Base-by-base conservation (phyloP, 1,140 invertebrate species). In the Lordiphosa mommai region DNA sequence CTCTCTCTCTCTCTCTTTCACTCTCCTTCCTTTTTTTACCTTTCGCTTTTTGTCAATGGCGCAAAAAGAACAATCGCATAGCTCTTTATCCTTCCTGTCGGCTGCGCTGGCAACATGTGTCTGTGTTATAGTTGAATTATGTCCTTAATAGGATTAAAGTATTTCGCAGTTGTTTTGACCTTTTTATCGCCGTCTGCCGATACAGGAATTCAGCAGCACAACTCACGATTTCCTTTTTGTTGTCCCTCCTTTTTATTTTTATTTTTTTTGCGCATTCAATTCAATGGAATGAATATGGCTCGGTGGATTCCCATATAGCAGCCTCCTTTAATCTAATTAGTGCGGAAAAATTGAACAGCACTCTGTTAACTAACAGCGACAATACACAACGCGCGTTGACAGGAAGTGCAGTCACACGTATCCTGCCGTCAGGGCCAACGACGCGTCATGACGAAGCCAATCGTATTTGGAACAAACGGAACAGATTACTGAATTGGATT, bases 101-200 rank as follows among this genome's bases (percentile, higher is more conserved):
- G 69, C 59, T 77, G 72, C 68, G 53, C 66, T 52, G 66, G 57
- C 70, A 84, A 84, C 76, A 82, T 84, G 77, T 82, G 68, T 72
- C 72, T 70, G 61, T 76, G 67, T 74, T 84, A 77, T 84, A 72
- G 77, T 64, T 77, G 76, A 82, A 84, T 82, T 84, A 76, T 82
- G 70, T 61, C 72, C 68, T 65, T 82, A 82, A 82, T 82, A 82
- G 76, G 76, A 82, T 82, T 82, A 82, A 82, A 84, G 76, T 84
- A 82, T 82, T 82, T 74, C 61, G 47, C 77, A 84, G 74, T 82
- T 80, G 51, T 72, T 79, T 76, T 73, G 61, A 65, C 67, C 76
- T 76, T 82, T 79, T 82, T 72, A 74, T 76, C 63, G 58, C 61
- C 71, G 77, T 61, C 69, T 80, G 63, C 46, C 73, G 51, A 64